A percentile compares a stretch with the other conserved stretches of the same genome.
Conservation (phyloP, 2,113 vertebrate genomes). For the Pygathrix nemaeus region DNA sequence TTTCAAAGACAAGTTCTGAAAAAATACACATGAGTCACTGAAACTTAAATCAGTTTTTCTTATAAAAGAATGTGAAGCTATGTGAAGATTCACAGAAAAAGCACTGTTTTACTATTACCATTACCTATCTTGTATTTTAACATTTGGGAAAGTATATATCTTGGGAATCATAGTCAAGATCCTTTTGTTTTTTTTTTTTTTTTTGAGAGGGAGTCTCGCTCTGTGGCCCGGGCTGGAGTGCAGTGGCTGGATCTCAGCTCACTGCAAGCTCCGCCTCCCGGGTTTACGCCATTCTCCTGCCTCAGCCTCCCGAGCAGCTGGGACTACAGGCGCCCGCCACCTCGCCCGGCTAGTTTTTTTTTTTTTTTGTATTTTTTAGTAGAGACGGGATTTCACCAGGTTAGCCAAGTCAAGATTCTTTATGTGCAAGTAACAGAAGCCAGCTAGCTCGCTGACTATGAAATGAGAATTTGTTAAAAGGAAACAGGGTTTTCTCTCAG, state of each 20-base stretch:
- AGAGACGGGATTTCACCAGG: no score
- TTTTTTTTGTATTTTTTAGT: no score
- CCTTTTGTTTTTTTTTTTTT: neutral
- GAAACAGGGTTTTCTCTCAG: neutral
- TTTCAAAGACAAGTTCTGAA: slow-evolving; percentile 51
- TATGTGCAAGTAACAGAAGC: neutral
- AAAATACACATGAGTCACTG: slow-evolving; percentile 33
- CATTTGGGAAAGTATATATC: neutral
- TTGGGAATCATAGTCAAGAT: neutral
- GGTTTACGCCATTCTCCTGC: no score
- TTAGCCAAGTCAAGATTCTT: neutral
- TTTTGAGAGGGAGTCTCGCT: no score
- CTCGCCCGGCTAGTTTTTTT: no score
- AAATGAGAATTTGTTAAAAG: neutral
- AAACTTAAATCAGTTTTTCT: neutral
- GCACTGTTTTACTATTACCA: neutral
- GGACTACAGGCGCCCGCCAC: no score
- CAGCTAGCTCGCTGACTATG: neutral
- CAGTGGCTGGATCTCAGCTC: no score
- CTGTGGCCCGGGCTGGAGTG: no score
- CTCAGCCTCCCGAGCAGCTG: no score
- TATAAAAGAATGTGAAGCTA: neutral
- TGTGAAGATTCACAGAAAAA: neutral
- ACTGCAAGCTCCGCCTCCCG: no score
- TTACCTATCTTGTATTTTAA: neutral